Conservation (phyloP, 2,113 vertebrate species). For the Onychostruthus taczanowskii region DNA sequence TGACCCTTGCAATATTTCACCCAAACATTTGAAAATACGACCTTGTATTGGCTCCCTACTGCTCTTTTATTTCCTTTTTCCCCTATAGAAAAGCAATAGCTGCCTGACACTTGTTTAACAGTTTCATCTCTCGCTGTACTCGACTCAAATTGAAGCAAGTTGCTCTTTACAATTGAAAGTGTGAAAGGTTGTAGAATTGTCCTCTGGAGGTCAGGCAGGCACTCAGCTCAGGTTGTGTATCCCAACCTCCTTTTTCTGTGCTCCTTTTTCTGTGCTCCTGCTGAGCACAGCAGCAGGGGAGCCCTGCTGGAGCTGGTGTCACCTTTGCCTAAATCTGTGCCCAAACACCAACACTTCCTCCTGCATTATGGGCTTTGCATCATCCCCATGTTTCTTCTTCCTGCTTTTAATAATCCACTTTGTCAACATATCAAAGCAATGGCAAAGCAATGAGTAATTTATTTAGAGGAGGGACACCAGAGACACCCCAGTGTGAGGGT, state of each 20-base stretch:
- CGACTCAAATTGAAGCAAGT: not conserved
- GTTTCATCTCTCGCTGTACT: not conserved
- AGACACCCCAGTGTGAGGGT: not conserved
- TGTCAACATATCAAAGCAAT: not conserved
- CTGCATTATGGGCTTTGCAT: not conserved
- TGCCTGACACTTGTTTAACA: not conserved
- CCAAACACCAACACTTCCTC: not conserved
- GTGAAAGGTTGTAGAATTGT: not conserved
- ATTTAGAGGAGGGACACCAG: not conserved
- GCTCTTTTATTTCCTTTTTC: not conserved
- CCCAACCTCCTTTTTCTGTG: not conserved
- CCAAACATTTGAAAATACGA: accelerated
- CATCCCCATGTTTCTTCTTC: not conserved
- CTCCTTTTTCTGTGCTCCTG: not conserved
- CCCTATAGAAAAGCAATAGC: not conserved
- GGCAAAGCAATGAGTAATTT: no score
- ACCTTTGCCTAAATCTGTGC: not conserved
- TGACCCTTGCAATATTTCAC: not conserved
- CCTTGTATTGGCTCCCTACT: not conserved
- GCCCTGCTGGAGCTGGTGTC: not conserved
- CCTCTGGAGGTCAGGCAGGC: not conserved
- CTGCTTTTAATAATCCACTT: not conserved
- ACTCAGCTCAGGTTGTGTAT: not conserved
- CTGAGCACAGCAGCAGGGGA: not conserved
- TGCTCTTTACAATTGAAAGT: not conserved